Base-by-base conservation (phyloP, 2,888 invertebrate genomes). In the Syrphus vitripennis region DNA sequence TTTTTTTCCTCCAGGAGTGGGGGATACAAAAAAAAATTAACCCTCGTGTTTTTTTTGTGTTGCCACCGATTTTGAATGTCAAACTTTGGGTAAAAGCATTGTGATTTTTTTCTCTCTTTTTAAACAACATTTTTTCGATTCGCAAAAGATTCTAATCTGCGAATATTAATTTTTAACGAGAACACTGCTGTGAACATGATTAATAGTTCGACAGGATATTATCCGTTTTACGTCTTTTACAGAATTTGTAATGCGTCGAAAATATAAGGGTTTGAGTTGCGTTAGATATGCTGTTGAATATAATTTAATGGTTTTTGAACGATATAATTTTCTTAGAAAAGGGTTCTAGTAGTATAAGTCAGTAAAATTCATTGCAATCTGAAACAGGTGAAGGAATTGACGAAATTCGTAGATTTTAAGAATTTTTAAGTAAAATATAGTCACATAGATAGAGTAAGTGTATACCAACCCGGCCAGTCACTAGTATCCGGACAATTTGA, bases 131-230 rank as follows among this genome's bases (percentile, higher is more conserved):
- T 82, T 10, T 34, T 78, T 53, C 16, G 53, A 82, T 57, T 86
- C 50, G 86, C 77, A 81, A 69, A 72, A 81, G 86, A 86, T 86
- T 86, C 71, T 86, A 86, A 86, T 86, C 86, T 86, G 82, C 77
- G 82, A 82, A 86, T 86, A 86, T 86, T 86, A 86, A 86, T 86
- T 86, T 86, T 86, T 86, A 86, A 86, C 86, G 86, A 86, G 86
- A 77, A 81, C 71, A 82, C 82, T 86, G 86, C 86, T 82, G 86
- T 69, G 86, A 86, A 70, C 77, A 82, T 86, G 86, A 86, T 86
- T 86, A 86, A 86, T 86, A 86, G 86, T 86, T 78, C 63, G 82
- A 82, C 86, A 86, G 86, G 82, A 82, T 78, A 82, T 77, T 82
- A 70, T 82, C 50, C 86, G 77, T 81, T 84, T 86, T 61, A 53